phyloP scores from a whole-genome alignment of 1,140 invertebrate species.

The Drosophila chauvacae region DNA sequence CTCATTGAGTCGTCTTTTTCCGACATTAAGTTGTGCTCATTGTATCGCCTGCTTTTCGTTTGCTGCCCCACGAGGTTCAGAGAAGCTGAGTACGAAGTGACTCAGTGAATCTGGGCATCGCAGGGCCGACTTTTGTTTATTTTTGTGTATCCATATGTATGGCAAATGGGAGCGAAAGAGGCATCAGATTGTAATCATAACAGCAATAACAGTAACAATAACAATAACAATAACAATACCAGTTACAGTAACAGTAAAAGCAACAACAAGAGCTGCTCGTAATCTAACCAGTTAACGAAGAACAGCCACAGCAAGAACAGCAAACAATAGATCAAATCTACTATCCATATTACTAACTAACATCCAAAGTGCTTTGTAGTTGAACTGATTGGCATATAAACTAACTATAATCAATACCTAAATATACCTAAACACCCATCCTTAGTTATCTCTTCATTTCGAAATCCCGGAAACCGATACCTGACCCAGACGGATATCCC shows the following conservation, averaged over 20 bases:
- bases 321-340: conserved; percentile 44
- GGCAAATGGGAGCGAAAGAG: conserved; percentile 84
- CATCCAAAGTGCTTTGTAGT: conserved; percentile 67
- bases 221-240: conserved; percentile 50
- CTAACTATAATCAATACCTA: conserved; percentile 39
- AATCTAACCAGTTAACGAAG: conserved; percentile 41
- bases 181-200: conserved; percentile 83
- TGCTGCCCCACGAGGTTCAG: conserved; percentile 17
- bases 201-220: conserved; percentile 40
- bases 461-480: not conserved
- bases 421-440: conserved; percentile 8
- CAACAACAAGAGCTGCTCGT: conserved; percentile 42
- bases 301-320: conserved; percentile 24
- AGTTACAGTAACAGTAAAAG: conserved; percentile 38
- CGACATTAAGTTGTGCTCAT: conserved; percentile 41
- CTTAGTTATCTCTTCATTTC: conserved; percentile 34
- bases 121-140: conserved; percentile 22
- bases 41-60: conserved; percentile 56
- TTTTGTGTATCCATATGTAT: conserved; percentile 79
- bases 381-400: conserved; percentile 70
- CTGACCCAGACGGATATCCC: not conserved
- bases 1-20: conserved; percentile 42
- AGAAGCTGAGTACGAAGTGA: not conserved
- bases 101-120: not conserved
- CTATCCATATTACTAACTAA: conserved; percentile 51